phyloP scores from a whole-genome alignment of 2,888 invertebrate genomes.

The Megaustenia siamemsis region DNA sequence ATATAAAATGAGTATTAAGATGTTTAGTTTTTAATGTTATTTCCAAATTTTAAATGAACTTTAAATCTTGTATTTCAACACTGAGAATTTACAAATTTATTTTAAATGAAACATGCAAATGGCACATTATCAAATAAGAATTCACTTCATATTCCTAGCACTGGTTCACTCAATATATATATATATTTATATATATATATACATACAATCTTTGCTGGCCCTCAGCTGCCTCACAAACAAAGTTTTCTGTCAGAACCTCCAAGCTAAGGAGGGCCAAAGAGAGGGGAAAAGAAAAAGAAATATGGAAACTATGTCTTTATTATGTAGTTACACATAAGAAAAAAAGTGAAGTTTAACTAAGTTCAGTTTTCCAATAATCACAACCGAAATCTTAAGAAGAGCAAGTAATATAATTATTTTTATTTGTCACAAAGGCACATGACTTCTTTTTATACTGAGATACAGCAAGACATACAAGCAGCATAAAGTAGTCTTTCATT shows the following conservation, averaged over 20 bases:
- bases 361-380: background rate
- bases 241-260: slow-evolving; percentile 64
- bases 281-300: slow-evolving; percentile 16
- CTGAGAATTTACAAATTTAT: background rate
- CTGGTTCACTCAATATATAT: slow-evolving; percentile 45
- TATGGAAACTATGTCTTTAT: background rate
- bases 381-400: background rate
- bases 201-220: slow-evolving; percentile 63
- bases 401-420: background rate
- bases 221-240: slow-evolving; percentile 60
- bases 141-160: slow-evolving; percentile 39
- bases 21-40: no score
- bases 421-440: background rate
- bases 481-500: no score
- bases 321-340: background rate
- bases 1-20: background rate
- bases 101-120: background rate
- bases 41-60: background rate
- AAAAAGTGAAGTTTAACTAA: background rate
- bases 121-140: background rate
- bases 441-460: no score
- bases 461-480: no score
- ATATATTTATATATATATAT: no score
- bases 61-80: background rate
- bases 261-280: slow-evolving; percentile 55